Evolutionary conservation across 2,113 vertebrate species (phyloP), one percentile per base, ranked within the genome.

Genomic region (Gallinago jamesoni): DNA sequence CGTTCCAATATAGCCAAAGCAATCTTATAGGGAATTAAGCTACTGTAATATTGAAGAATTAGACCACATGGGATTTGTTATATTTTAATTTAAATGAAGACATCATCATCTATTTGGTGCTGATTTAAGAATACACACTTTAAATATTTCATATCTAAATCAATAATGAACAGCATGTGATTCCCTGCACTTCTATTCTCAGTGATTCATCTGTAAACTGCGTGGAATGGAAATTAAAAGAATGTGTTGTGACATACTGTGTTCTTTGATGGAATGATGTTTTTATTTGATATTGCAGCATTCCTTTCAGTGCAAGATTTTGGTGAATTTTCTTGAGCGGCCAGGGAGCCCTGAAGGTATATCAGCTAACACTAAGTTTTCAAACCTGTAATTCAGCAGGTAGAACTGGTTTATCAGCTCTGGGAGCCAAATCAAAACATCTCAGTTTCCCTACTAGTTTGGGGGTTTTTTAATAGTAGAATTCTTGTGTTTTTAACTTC

Each of bases 141-240:
- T 59, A 97, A 96, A 78, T 9, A 48, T 64, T 93, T 89, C 70
- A 92, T 87, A 94, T 67, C 45, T 81, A 91, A 96, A 93, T 92
- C 95, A 95, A 52, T 94, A 93, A 93, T 28, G 53, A 95, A 96
- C n/a, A 76, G 45, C 52, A 83, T 59, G n/a, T 17, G 55, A 79
- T 93, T 96, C 84, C 53, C 55, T 93, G 79, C 16, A 68, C 43
- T 67, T 94, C 66, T 84, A 10, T 86, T 95, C 64, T 87, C 68
- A 93, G 86, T 63, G 64, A 82, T 45, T 77, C n/a, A 75, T 73
- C 74, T 86, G 28, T 18, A 90, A 84, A 45, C 23, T 43, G 7
- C 1, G 3, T 41, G 56, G 83, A 92, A 85, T 64, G 20, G 35
- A 81, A 94, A 93, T n/a, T 35, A 86, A 69, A 24, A 74, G 21